Conservation (phyloP, 2,797 vertebrate genomes). For the Myotis daubentonii region DNA sequence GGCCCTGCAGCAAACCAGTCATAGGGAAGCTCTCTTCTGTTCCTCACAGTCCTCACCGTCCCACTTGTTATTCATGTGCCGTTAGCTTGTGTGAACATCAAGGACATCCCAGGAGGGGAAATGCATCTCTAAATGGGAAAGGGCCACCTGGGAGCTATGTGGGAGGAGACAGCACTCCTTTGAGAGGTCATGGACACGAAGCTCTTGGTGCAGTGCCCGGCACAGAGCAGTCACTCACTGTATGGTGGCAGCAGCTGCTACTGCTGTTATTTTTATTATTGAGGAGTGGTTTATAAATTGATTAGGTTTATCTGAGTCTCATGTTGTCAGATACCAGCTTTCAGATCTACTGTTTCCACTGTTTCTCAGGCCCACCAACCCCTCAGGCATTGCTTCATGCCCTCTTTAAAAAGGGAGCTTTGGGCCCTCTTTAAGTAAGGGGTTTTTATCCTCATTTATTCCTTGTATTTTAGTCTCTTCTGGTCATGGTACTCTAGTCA, state of each 20-base stretch:
- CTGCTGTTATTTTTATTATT: not conserved
- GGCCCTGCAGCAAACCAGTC: not conserved
- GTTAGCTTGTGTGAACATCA: not conserved
- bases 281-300: not conserved
- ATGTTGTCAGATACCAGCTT: not conserved
- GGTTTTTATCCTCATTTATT: not conserved
- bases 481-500: not conserved
- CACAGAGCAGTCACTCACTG: not conserved
- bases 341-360: not conserved
- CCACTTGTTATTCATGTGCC: not conserved
- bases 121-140: not conserved
- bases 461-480: not conserved
- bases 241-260: not conserved
- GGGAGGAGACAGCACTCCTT: not conserved
- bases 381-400: not conserved
- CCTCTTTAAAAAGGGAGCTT: not conserved
- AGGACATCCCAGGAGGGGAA: not conserved
- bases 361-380: not conserved
- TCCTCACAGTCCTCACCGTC: not conserved
- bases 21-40: not conserved
- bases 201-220: not conserved
- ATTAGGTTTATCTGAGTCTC: not conserved
- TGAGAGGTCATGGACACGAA: not conserved
- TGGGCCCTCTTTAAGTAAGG: not conserved
- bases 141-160: not conserved